A percentile compares a stretch with the other conserved stretches of the same genome.
phyloP scores from a whole-genome alignment of 2,113 vertebrate species.

The Morone saxatilis region DNA sequence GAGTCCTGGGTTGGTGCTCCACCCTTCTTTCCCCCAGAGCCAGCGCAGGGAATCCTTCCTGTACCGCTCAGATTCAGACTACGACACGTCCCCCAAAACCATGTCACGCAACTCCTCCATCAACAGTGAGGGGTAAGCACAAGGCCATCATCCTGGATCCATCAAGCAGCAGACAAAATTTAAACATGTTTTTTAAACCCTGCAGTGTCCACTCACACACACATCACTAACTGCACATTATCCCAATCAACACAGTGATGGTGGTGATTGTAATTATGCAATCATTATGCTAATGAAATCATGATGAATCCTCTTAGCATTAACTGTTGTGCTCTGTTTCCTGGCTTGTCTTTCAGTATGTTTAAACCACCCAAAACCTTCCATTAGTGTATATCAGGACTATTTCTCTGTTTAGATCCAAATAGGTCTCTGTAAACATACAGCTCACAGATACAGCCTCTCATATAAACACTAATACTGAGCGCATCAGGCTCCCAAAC shows the following conservation, averaged over 20 bases:
- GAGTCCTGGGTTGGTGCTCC: constrained; percentile 92
- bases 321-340: constrained; percentile 33
- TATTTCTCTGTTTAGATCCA: constrained; percentile 59
- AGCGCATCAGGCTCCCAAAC: constrained; percentile 23
- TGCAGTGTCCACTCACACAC: constrained; percentile 10
- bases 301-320: constrained; percentile 46
- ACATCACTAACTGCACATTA: constrained; percentile 33
- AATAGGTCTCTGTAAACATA: constrained; percentile 58
- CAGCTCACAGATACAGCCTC: constrained; percentile 35
- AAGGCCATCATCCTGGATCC: constrained; percentile 1
- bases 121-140: constrained; percentile 93
- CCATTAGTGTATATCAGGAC: constrained; percentile 36
- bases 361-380: constrained; percentile 27
- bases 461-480: constrained; percentile 50
- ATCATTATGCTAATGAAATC: constrained; percentile 67
- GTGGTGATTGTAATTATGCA: constrained; percentile 61
- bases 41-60: constrained; percentile 94
- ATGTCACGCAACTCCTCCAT: constrained; percentile 95
- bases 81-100: constrained; percentile 94
- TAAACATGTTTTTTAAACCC: constrained; percentile 10
- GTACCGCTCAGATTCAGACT: constrained; percentile 95
- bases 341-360: constrained; percentile 39
- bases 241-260: constrained; percentile 50
- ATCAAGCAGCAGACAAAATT: not conserved
- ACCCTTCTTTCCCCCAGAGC: constrained; percentile 89